Conservation (phyloP, 2,797 vertebrate genomes). For the Trachurus trachurus region DNA sequence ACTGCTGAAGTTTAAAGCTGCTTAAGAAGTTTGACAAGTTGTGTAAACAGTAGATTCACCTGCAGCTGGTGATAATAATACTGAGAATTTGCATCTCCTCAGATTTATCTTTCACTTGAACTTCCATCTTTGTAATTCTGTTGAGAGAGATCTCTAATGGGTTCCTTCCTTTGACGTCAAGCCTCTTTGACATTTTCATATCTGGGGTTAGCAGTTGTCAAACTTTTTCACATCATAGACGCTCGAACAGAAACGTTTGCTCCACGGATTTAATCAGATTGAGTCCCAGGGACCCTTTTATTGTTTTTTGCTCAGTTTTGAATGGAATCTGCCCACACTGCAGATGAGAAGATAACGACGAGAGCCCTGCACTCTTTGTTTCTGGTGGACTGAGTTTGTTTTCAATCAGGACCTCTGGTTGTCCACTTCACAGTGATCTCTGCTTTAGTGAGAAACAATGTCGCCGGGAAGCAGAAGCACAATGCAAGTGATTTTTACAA, state of each 20-base stretch:
- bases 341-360: slow-evolving; percentile 40
- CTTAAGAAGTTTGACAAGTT: not conserved
- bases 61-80: slow-evolving; percentile 15
- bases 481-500: slow-evolving; percentile 41
- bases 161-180: slow-evolving; percentile 39
- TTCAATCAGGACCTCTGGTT: not conserved
- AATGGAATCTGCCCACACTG: slow-evolving; percentile 34
- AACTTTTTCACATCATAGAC: slow-evolving; percentile 37
- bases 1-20: not conserved
- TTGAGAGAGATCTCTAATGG: slow-evolving; percentile 23
- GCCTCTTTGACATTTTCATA: slow-evolving; percentile 55
- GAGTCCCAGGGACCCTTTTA: slow-evolving; percentile 13
- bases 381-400: slow-evolving; percentile 10
- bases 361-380: slow-evolving; percentile 24
- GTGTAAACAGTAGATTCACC: slow-evolving; percentile 13
- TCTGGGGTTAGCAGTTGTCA: slow-evolving; percentile 49
- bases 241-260: slow-evolving; percentile 30
- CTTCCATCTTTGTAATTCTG: slow-evolving; percentile 12
- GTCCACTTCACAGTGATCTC: slow-evolving; percentile 25
- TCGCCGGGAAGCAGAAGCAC: slow-evolving; percentile 6
- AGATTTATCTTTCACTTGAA: slow-evolving; percentile 21
- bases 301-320: slow-evolving; percentile 45
- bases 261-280: slow-evolving; percentile 52
- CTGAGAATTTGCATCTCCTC: slow-evolving; percentile 4
- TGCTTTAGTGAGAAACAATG: not conserved